phyloP scores from a whole-genome alignment of 2,888 invertebrate genomes.

The Petrolisthes manimaculis region DNA sequence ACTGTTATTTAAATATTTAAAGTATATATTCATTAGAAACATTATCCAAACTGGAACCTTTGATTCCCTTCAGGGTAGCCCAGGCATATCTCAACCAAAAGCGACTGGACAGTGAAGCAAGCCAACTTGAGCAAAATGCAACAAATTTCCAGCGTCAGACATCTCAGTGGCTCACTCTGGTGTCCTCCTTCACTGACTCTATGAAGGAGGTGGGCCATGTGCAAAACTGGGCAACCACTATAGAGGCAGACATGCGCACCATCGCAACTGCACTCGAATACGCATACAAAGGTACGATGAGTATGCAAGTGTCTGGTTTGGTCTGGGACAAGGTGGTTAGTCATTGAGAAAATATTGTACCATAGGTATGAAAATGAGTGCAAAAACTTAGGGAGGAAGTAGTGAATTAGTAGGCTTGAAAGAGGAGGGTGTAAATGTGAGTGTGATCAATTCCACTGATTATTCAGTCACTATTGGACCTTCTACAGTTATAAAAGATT shows the following conservation, averaged over 20 bases:
- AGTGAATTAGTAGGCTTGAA: too few relatives aligned
- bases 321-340: too few relatives aligned
- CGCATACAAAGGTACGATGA: slow-evolving; percentile 79
- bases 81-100: slow-evolving; percentile 99
- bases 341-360: too few relatives aligned
- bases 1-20: not conserved
- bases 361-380: too few relatives aligned
- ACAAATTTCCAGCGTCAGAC: slow-evolving; percentile 96
- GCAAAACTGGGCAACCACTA: slow-evolving; percentile 97
- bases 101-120: slow-evolving; percentile 96
- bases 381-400: too few relatives aligned
- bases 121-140: slow-evolving; percentile 92
- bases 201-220: slow-evolving; percentile 97
- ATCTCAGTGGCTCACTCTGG: slow-evolving; percentile 92
- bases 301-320: too few relatives aligned
- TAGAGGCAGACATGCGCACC: slow-evolving; percentile 94
- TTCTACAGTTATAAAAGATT: too few relatives aligned
- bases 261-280: slow-evolving; percentile 92
- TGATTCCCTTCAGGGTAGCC: slow-evolving; percentile 80
- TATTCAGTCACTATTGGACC: too few relatives aligned
- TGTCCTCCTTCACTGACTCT: slow-evolving; percentile 71
- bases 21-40: not conserved
- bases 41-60: too few relatives aligned
- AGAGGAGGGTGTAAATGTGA: too few relatives aligned
- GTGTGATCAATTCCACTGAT: too few relatives aligned